phyloP scores from a whole-genome alignment of 2,888 invertebrate species.

The Bimastos eiseni region DNA sequence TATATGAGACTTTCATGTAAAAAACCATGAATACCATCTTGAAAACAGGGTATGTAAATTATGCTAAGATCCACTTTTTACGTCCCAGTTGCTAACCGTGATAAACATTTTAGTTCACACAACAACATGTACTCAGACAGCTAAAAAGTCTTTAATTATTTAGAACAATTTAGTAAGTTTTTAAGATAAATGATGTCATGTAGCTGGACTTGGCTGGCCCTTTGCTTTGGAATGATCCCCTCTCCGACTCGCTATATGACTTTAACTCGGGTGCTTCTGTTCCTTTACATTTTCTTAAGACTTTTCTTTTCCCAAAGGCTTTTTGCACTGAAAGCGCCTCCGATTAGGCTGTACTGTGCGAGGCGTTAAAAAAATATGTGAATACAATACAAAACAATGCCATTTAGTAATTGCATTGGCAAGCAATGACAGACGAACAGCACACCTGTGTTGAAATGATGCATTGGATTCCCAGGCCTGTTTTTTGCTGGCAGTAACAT shows the following conservation, averaged over 20 bases:
- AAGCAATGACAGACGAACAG: neutral
- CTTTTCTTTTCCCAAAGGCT: too few species aligned
- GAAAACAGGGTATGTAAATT: neutral
- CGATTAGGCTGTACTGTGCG: too few species aligned
- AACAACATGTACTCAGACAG: neutral
- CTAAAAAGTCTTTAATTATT: neutral
- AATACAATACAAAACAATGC: too few species aligned
- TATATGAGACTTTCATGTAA: too few species aligned
- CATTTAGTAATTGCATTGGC: neutral
- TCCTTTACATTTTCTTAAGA: too few species aligned
- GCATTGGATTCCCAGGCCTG: conserved; percentile 57
- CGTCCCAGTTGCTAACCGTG: neutral
- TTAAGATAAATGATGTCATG: neutral
- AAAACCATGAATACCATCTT: too few species aligned
- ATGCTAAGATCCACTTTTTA: neutral
- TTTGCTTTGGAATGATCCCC: too few species aligned
- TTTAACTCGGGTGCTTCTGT: too few species aligned
- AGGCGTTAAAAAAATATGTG: too few species aligned
- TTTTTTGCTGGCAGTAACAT: conserved; percentile 55
- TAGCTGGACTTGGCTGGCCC: too few species aligned
- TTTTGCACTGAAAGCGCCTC: too few species aligned
- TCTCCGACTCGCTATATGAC: too few species aligned
- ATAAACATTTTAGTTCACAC: neutral
- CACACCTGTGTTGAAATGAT: conserved; percentile 53
- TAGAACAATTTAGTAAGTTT: neutral